Evolutionary conservation across 2,888 invertebrate species (phyloP).

Genomic region (Uropetala carovei): DNA sequence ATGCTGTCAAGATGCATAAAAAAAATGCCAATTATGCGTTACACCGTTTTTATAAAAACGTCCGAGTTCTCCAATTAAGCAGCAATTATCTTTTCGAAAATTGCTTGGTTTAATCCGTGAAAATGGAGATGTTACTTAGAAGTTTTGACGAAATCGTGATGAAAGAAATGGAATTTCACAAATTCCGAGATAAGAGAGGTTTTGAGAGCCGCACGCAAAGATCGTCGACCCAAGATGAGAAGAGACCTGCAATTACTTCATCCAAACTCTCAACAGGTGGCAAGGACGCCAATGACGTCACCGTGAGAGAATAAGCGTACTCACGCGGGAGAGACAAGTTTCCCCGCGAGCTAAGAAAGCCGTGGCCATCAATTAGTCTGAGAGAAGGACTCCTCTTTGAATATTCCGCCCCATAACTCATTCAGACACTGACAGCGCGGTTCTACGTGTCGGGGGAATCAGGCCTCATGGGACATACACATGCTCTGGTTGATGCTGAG

Average conservation of each 20-base stretch:
- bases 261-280: conserved; percentile 54
- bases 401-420: conserved; percentile 19
- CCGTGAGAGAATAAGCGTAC: conserved; percentile 38
- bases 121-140: too few species aligned
- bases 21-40: too few species aligned
- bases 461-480: neutral
- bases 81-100: too few species aligned
- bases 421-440: neutral
- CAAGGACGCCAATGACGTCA: conserved; percentile 54
- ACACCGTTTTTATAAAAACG: too few species aligned
- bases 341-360: conserved; percentile 6
- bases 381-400: neutral
- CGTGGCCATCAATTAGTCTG: conserved; percentile 14
- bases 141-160: neutral
- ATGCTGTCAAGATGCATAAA: too few species aligned
- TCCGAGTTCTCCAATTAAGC: too few species aligned
- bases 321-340: conserved; percentile 40
- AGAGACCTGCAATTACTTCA: conserved; percentile 29
- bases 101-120: too few species aligned
- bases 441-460: neutral
- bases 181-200: neutral
- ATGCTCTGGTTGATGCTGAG: too few species aligned
- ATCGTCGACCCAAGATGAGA: neutral
- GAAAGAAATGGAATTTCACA: neutral
- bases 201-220: neutral